Conservation (phyloP, 2,113 vertebrate species). For the Centrocercus urophasianus region DNA sequence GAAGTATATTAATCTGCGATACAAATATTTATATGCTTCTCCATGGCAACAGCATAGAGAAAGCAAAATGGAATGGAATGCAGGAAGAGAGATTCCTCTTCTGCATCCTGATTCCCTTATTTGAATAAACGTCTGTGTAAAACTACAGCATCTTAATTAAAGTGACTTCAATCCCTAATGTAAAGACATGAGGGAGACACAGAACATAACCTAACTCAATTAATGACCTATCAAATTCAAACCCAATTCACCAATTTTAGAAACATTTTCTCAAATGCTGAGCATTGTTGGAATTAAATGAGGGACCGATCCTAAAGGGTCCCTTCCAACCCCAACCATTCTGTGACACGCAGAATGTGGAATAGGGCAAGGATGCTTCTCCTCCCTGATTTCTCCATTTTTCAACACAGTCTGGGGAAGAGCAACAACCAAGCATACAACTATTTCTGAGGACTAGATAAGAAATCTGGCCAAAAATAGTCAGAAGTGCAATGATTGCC, state of each 20-base stretch:
- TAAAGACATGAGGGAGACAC: not conserved
- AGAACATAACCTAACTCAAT: not conserved
- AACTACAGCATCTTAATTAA: slow-evolving; percentile 1
- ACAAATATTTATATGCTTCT: slow-evolving; percentile 53
- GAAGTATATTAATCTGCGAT: slow-evolving; percentile 22
- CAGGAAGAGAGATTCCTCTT: slow-evolving; percentile 4
- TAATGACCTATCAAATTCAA: not conserved
- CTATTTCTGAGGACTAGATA: not conserved
- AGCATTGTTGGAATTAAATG: not conserved
- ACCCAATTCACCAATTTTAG: not conserved
- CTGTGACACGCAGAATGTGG: not conserved
- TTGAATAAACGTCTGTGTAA: not conserved
- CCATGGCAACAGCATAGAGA: slow-evolving; percentile 28
- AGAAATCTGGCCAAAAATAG: not conserved
- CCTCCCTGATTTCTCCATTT: not conserved
- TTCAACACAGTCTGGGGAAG: not conserved
- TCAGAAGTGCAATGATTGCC: not conserved
- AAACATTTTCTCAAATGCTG: not conserved
- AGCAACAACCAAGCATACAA: not conserved
- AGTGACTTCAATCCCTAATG: not conserved
- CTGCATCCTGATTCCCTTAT: not conserved
- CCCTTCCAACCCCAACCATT: too few relatives aligned
- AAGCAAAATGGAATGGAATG: not conserved
- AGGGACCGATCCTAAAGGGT: not conserved
- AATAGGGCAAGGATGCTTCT: slow-evolving; percentile 6